Evolutionary conservation across 2,888 invertebrate genomes (phyloP).

Genomic region (Antheraea yamamai): DNA sequence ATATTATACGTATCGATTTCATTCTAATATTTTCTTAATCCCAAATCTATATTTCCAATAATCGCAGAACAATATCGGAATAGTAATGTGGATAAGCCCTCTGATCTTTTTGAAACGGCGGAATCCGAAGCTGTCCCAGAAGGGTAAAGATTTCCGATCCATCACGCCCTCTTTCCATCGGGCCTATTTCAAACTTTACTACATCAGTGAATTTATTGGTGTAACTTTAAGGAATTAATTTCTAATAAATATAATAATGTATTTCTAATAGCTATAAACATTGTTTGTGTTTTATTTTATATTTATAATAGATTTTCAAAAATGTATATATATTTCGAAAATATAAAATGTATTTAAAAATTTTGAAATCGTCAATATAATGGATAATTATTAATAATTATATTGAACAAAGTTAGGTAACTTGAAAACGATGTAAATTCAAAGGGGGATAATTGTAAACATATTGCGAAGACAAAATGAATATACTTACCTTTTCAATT

Average conservation of each 20-base stretch:
- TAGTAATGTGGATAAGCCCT: slow-evolving; percentile 20
- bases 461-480: too few relatives aligned
- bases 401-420: too few relatives aligned
- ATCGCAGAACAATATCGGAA: not conserved
- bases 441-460: too few relatives aligned
- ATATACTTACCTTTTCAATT: not conserved
- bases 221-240: not conserved
- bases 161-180: slow-evolving; percentile 35
- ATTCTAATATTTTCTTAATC: not conserved
- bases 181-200: slow-evolving; percentile 34
- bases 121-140: slow-evolving; percentile 36
- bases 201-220: slow-evolving; percentile 25
- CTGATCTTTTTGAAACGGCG: slow-evolving; percentile 36
- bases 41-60: slow-evolving; percentile 13
- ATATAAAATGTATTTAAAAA: too few relatives aligned
- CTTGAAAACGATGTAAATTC: too few relatives aligned
- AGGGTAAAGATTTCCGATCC: slow-evolving; percentile 34
- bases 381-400: too few relatives aligned
- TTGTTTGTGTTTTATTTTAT: not conserved
- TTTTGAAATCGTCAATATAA: too few relatives aligned
- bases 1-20: too few relatives aligned
- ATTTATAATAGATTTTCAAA: too few relatives aligned
- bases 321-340: too few relatives aligned
- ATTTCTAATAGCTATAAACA: not conserved
- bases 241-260: not conserved